Percentiles rank a stretch among this genome's conserved stretches.
phyloP scores from a whole-genome alignment of 2,113 vertebrate species.

The Phyllostomus discolor region DNA sequence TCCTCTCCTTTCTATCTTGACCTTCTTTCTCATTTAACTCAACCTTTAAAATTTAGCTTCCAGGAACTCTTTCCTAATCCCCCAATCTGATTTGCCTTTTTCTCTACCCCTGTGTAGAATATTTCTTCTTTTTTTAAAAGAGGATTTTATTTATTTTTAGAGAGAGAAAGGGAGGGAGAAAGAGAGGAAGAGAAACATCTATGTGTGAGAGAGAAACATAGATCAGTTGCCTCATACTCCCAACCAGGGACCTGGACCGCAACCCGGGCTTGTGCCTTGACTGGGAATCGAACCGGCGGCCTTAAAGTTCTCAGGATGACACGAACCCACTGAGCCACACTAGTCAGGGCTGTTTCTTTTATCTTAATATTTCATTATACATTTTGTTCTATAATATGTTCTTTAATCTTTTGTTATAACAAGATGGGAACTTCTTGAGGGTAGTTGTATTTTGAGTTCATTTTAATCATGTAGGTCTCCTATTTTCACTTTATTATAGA shows the following conservation, averaged over 20 bases:
- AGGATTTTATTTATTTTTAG: too few species aligned
- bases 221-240: too few species aligned
- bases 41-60: neutral
- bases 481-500: neutral
- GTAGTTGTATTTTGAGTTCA: neutral
- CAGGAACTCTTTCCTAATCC: neutral
- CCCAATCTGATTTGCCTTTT: neutral
- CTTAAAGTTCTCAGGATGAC: too few species aligned
- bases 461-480: neutral
- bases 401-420: neutral
- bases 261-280: too few species aligned
- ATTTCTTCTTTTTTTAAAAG: neutral
- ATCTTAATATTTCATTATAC: neutral
- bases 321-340: too few species aligned
- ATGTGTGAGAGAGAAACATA: too few species aligned
- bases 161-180: too few species aligned
- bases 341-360: neutral
- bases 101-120: neutral
- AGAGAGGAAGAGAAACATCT: too few species aligned
- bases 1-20: neutral
- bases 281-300: too few species aligned
- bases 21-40: constrained; percentile 23
- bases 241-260: too few species aligned
- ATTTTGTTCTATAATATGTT: neutral
- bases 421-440: neutral